Evolutionary conservation across 2,888 invertebrate species (phyloP).

Genomic region (Drosophila kanekoi): DNA sequence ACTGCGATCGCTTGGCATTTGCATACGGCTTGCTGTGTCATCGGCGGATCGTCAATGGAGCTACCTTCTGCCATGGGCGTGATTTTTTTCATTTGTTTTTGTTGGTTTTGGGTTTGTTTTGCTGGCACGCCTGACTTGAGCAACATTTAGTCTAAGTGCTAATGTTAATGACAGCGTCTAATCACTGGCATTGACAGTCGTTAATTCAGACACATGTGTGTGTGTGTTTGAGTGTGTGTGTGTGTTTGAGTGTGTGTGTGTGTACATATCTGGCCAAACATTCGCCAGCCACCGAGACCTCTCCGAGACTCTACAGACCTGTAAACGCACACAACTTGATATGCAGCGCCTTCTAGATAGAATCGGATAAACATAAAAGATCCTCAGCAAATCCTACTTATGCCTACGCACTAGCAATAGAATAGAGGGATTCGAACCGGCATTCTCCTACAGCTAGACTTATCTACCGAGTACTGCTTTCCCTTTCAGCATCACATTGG

Average conservation of each 20-base stretch:
- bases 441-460: no score
- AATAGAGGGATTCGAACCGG: no score
- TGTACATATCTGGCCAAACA: background rate
- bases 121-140: background rate
- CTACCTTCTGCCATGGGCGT: conserved; percentile 34
- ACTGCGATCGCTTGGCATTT: conserved; percentile 52
- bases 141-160: conserved; percentile 30
- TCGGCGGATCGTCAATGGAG: conserved; percentile 36
- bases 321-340: no score
- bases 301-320: no score
- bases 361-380: no score
- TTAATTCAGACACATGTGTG: background rate
- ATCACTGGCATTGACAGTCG: conserved; percentile 45
- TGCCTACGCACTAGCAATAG: no score
- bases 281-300: no score
- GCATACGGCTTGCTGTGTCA: conserved; percentile 29
- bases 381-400: no score
- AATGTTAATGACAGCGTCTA: conserved; percentile 49
- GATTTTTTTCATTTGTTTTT: background rate
- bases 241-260: background rate
- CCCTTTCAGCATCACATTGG: no score
- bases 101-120: conserved; percentile 1
- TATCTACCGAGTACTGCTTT: no score
- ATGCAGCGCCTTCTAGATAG: no score
- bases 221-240: background rate